Base-by-base conservation (phyloP, 2,888 invertebrate genomes). In the Hydropsyche betteni region DNA sequence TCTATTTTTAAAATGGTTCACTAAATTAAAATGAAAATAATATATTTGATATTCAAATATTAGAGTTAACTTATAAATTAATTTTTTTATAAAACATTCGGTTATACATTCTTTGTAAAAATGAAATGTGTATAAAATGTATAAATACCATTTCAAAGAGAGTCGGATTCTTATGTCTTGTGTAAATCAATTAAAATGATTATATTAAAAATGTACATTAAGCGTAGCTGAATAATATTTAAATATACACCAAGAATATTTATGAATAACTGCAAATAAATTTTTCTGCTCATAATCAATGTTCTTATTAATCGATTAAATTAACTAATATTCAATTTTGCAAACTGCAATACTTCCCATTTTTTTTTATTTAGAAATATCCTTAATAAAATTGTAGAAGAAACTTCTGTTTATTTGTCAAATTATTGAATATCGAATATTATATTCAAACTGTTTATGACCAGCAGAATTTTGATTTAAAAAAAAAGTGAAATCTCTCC, bases 141-240 rank as follows among this genome's bases (percentile, higher is more conserved):
- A 69, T 52, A 33, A 50, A 52, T 52, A 12, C 69, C 69, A 52
- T 52, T 69, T 69, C 69, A 44, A 74, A 75, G 77, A 72, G 78
- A 79, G 78, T 79, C 78, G 78, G 74, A 79, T 79, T 79, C 78
- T 79, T 79, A 79, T 79, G 78, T 77, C 78, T 78, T 78, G 68
- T 78, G 75, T 76, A 76, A 74, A 75, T 52, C 16, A 73, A 64
- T 34, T 64, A 53, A 71, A 71, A 55, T 24, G 36, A 53, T 55
- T 16, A 53, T 55, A 71, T 52, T 71, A 33, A 71, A 71, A 24
- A 53, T 71, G 33, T 36, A 55, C 8, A 52, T 50, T 52, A 51
- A 33, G 51, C 6, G 69, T 69, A 69, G 53, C 24, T 4, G 24
- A 68, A 44, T 58, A 58, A 33, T 24, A 24, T 58, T 24, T 58